phyloP scores from a whole-genome alignment of 53 echinoderm and acorn worm species.

The Paracentrotus lividus region DNA sequence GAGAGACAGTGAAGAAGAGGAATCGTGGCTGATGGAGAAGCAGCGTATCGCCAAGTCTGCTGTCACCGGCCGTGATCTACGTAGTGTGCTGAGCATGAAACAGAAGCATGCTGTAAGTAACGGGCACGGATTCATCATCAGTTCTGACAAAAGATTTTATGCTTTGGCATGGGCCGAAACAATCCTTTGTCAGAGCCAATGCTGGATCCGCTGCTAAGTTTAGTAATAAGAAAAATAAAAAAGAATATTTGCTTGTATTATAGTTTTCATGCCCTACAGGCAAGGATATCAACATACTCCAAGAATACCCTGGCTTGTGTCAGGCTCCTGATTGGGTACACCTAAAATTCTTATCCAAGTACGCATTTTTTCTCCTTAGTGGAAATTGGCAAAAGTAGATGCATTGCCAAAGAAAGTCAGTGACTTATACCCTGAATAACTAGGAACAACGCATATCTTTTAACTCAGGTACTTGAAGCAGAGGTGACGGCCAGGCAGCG shows the following conservation, averaged over 20 bases:
- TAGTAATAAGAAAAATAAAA: background rate
- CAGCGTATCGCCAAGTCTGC: slow-evolving; percentile 96
- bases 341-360: too few species aligned
- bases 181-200: background rate
- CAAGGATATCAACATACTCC: too few species aligned
- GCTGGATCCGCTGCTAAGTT: background rate
- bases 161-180: too few species aligned
- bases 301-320: too few species aligned
- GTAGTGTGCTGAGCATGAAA: slow-evolving; percentile 85
- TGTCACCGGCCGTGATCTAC: slow-evolving; percentile 92
- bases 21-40: slow-evolving; percentile 96
- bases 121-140: background rate
- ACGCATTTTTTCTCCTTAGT: too few species aligned
- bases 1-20: slow-evolving; percentile 94
- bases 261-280: too few species aligned
- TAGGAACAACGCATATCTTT: too few species aligned
- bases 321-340: too few species aligned
- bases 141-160: too few species aligned
- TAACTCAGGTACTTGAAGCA: slow-evolving; percentile 83
- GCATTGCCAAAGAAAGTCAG: too few species aligned
- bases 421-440: too few species aligned
- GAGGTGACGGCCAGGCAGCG: slow-evolving; percentile 88
- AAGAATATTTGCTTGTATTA: background rate
- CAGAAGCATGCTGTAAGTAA: slow-evolving; percentile 89
- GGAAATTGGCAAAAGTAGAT: too few species aligned